Percentiles rank a stretch among this genome's conserved stretches.
These are phyloP conservation scores for Apodemia zela DNA, from an alignment of 2,888 invertebrate genomes.

Conservation along the genomic window DNA sequence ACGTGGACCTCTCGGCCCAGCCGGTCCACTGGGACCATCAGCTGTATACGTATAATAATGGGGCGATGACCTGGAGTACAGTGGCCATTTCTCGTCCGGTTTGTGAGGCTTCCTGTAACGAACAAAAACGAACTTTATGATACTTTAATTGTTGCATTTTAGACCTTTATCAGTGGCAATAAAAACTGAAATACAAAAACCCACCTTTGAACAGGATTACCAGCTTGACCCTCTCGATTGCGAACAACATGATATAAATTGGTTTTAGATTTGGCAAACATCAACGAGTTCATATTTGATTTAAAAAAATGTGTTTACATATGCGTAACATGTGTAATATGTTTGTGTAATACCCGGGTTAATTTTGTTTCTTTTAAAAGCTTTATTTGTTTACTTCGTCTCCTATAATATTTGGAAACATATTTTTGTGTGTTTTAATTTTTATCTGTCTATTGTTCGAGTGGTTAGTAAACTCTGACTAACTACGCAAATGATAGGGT, in stretches of 20 bases:
- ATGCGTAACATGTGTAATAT: too few species aligned
- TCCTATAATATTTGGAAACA: too few species aligned
- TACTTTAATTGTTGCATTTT: neutral
- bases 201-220: neutral
- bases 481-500: too few species aligned
- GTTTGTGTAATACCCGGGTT: too few species aligned
- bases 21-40: slow-evolving; percentile 84
- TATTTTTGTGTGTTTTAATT: too few species aligned
- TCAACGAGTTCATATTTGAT: neutral
- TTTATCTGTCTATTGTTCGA: too few species aligned
- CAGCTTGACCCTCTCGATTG: neutral
- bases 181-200: neutral
- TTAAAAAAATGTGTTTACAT: neutral
- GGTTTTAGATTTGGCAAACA: slow-evolving; percentile 10
- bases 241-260: slow-evolving; percentile 5
- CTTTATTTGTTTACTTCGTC: too few species aligned
- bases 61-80: slow-evolving; percentile 91
- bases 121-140: neutral
- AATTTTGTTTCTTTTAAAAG: too few species aligned
- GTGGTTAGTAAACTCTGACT: too few species aligned
- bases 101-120: slow-evolving; percentile 81
- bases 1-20: slow-evolving; percentile 85
- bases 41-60: slow-evolving; percentile 95
- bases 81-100: slow-evolving; percentile 91
- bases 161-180: neutral